Evolutionary conservation across 2,888 invertebrate genomes (phyloP).

Genomic region (Ormyrus thymus): DNA sequence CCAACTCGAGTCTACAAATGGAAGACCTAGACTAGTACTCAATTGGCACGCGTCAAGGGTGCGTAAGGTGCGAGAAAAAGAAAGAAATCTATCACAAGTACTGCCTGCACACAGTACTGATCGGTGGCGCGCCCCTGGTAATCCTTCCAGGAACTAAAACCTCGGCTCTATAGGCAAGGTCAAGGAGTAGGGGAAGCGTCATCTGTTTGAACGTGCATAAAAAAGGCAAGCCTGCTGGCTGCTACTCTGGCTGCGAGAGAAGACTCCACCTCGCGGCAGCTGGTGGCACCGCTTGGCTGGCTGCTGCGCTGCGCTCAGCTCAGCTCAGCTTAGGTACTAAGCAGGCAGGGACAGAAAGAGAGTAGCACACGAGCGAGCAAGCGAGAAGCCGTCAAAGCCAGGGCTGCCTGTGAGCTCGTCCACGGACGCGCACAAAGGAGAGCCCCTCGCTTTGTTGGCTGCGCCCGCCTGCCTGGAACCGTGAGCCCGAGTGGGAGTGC

Average conservation of each 20-base stretch:
- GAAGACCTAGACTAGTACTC: too few relatives aligned
- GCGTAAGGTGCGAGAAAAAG: too few relatives aligned
- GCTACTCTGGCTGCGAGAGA: background rate
- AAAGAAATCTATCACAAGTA: too few relatives aligned
- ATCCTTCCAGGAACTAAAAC: too few relatives aligned
- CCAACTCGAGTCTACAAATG: too few relatives aligned
- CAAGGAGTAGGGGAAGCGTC: too few relatives aligned
- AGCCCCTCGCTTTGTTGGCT: background rate
- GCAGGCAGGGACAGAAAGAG: too few relatives aligned
- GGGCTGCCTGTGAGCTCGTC: constrained; percentile 30
- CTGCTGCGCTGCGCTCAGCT: too few relatives aligned
- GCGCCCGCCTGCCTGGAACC: background rate
- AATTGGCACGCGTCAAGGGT: too few relatives aligned
- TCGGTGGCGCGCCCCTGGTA: background rate
- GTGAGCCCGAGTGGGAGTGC: too few relatives aligned
- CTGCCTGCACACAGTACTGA: background rate
- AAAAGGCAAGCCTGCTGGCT: background rate
- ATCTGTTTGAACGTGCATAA: background rate
- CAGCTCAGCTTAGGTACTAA: too few relatives aligned
- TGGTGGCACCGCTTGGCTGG: background rate
- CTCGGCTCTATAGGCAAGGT: too few relatives aligned
- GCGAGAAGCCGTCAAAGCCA: background rate
- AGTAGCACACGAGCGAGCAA: background rate
- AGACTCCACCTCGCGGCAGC: background rate
- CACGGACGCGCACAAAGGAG: background rate